These are phyloP conservation scores for Onychomys arenicola DNA, from an alignment of 2,797 vertebrate genomes.

Conservation along the genomic window DNA sequence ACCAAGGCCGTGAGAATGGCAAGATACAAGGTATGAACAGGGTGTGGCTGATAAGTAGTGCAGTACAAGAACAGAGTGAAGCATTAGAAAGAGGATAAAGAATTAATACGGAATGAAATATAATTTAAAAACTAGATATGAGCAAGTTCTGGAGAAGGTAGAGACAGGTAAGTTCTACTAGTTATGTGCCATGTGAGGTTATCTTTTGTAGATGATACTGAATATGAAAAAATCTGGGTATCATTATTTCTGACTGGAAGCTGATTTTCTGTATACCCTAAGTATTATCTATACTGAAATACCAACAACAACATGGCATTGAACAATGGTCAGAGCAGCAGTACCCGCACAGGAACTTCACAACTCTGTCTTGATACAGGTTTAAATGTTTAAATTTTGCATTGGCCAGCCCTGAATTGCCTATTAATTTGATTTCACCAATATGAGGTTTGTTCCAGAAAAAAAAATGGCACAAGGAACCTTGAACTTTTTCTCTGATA, in stretches of 20 bases:
- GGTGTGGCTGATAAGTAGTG: too few species aligned
- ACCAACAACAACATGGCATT: background rate
- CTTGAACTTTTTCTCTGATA: background rate
- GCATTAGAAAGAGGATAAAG: background rate
- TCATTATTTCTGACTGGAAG: conserved; percentile 5
- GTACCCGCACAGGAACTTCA: background rate
- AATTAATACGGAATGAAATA: background rate
- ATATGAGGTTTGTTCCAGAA: background rate
- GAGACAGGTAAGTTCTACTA: background rate
- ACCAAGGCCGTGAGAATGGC: background rate
- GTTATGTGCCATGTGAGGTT: background rate
- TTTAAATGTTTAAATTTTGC: conserved; percentile 6
- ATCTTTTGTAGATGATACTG: background rate
- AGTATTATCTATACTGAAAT: background rate
- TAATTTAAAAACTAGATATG: background rate
- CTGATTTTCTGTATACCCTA: background rate
- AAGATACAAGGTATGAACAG: background rate
- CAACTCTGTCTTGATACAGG: background rate
- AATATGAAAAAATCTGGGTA: background rate
- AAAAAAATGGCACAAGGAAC: background rate
- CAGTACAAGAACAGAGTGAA: background rate
- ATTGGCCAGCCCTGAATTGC: background rate
- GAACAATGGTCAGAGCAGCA: background rate
- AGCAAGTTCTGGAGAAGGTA: background rate
- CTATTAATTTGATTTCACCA: background rate